Percentiles rank a stretch among this genome's conserved stretches.
Conservation (phyloP, 2,113 vertebrate genomes). For the Coptodon rendalli region DNA sequence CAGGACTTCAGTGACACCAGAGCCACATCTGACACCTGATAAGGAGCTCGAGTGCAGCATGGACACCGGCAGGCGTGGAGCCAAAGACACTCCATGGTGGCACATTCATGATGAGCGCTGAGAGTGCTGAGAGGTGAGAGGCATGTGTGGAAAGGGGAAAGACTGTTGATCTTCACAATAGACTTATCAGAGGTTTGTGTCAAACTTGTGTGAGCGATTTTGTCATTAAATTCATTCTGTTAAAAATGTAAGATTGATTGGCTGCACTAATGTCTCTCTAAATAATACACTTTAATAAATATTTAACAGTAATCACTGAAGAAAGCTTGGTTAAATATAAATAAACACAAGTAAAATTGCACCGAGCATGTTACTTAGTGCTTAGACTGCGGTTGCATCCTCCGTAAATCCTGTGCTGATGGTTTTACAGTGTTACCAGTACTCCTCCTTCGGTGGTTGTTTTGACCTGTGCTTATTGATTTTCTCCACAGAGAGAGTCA, state of each 20-base stretch:
- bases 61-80: conserved; percentile 30
- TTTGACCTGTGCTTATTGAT: conserved; percentile 56
- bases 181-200: conserved; percentile 8
- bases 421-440: conserved; percentile 44
- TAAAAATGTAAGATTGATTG: neutral
- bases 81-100: conserved; percentile 39
- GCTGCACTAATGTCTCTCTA: neutral
- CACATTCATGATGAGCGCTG: conserved; percentile 23
- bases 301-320: neutral
- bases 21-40: conserved; percentile 63
- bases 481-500: conserved; percentile 51
- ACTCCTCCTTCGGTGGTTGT: conserved; percentile 40
- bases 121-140: conserved; percentile 46
- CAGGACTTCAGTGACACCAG: conserved; percentile 40
- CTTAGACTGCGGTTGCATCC: neutral
- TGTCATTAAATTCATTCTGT: neutral
- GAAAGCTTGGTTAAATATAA: neutral
- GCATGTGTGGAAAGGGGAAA: conserved; percentile 28
- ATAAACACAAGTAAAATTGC: neutral
- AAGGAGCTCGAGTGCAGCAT: conserved; percentile 31
- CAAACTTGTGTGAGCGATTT: neutral
- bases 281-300: neutral
- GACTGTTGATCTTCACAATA: conserved; percentile 33
- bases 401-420: conserved; percentile 25
- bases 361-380: neutral